Conservation (phyloP, 2,113 vertebrate genomes). For the Alaudala cheleensis region DNA sequence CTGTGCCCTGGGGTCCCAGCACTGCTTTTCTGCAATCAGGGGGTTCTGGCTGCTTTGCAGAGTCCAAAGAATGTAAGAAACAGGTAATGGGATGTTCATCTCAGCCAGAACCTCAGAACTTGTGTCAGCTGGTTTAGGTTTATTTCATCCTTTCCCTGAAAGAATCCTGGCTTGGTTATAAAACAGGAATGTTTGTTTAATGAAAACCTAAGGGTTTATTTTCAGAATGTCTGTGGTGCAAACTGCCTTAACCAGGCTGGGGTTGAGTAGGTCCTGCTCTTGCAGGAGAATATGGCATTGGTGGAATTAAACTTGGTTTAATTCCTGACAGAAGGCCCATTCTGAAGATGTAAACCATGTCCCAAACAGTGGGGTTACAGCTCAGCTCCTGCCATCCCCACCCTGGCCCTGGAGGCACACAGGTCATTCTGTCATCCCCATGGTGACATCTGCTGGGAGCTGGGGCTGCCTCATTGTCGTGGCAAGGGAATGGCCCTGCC, state of each 20-base stretch:
- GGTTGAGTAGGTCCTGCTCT: fast-evolving
- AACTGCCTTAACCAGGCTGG: not conserved
- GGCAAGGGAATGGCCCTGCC: not conserved
- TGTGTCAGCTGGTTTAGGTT: not conserved
- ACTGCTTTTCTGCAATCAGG: not conserved
- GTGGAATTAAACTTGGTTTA: not conserved
- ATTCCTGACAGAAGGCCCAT: not conserved
- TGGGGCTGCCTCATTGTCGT: not conserved
- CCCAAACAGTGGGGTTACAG: not conserved
- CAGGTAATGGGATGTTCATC: not conserved
- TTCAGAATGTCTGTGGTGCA: not conserved
- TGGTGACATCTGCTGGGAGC: not conserved
- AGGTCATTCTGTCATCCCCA: not conserved
- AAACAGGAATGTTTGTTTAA: not conserved
- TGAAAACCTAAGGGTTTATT: not conserved
- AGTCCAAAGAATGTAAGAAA: not conserved
- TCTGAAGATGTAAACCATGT: not conserved
- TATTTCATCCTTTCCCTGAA: not conserved
- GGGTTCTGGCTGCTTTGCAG: not conserved
- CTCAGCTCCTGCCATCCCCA: not conserved
- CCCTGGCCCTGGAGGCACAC: not conserved
- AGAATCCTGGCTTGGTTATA: not conserved
- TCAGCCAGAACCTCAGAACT: not conserved
- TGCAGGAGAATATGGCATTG: not conserved
- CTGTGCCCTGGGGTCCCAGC: not conserved